phyloP scores from a whole-genome alignment of 1,140 invertebrate genomes.

The Geopemphigus sp. region DNA sequence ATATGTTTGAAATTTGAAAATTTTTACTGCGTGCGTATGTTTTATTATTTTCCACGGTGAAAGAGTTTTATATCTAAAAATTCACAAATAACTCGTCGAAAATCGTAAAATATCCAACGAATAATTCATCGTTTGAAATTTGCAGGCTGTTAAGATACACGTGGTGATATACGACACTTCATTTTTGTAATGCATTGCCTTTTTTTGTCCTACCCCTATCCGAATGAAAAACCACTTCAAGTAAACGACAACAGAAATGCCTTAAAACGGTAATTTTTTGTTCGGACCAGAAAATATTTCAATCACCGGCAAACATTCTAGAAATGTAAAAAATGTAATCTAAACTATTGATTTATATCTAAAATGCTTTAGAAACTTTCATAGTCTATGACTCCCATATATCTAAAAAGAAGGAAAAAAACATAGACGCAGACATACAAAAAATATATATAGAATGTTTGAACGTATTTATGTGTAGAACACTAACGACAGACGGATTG shows the following conservation, averaged over 20 bases:
- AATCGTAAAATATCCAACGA: not conserved
- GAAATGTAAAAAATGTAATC: not conserved
- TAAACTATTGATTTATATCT: not conserved
- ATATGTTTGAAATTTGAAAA: too few species aligned
- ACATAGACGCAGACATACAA: too few species aligned
- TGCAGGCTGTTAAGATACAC: not conserved
- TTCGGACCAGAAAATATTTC: not conserved
- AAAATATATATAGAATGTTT: too few species aligned
- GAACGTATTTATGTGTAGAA: too few species aligned
- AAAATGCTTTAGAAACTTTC: not conserved
- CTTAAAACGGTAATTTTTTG: conserved; percentile 27
- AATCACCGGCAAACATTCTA: not conserved
- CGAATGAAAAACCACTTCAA: conserved; percentile 27
- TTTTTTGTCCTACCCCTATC: not conserved
- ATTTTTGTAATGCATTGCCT: conserved; percentile 24
- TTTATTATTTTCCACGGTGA: not conserved
- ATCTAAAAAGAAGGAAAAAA: too few species aligned
- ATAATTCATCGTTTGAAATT: conserved; percentile 39
- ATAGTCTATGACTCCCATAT: not conserved
- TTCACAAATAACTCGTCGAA: conserved; percentile 10
- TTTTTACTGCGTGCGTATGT: too few species aligned
- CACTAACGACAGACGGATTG: too few species aligned
- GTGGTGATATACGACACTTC: conserved; percentile 4
- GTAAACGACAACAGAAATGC: conserved; percentile 9
- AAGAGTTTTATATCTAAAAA: not conserved